Conservation (phyloP, 1,140 invertebrate genomes). For the Hyphantria cunea region DNA sequence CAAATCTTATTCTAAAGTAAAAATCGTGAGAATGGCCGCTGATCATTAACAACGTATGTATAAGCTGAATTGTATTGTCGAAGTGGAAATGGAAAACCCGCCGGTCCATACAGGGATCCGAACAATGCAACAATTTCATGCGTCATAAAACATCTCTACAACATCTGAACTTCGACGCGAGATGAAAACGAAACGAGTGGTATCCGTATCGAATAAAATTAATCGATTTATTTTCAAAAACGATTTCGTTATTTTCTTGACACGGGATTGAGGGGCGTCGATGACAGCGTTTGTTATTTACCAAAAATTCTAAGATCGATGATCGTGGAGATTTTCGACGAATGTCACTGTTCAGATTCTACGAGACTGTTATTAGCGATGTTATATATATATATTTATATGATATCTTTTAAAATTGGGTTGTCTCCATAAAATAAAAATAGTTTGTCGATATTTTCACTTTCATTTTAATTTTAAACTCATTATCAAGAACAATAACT, state of each 20-base stretch:
- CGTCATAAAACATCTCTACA: conserved; percentile 67
- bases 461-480: too few relatives aligned
- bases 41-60: conserved; percentile 66
- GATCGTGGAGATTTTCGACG: conserved; percentile 19
- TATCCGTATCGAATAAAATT: conserved; percentile 70
- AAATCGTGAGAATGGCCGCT: conserved; percentile 42
- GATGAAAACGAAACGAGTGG: conserved; percentile 59
- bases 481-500: too few relatives aligned
- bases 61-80: conserved; percentile 70
- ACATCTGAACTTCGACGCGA: conserved; percentile 57
- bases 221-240: conserved; percentile 72
- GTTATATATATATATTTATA: too few relatives aligned
- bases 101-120: conserved; percentile 49
- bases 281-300: conserved; percentile 41
- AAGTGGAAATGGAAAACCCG: conserved; percentile 74
- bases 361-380: background rate
- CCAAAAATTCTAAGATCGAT: conserved; percentile 33
- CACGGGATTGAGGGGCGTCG: conserved; percentile 50
- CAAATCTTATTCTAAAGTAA: conserved; percentile 14
- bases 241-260: conserved; percentile 59
- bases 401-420: too few relatives aligned
- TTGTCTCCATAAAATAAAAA: too few relatives aligned
- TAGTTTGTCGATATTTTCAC: too few relatives aligned
- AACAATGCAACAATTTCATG: conserved; percentile 74
- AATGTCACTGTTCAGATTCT: conserved; percentile 5